Evolutionary conservation across 2,888 invertebrate species (phyloP), one percentile per base, ranked within the genome.

Genomic region (Heliconius cydno): DNA sequence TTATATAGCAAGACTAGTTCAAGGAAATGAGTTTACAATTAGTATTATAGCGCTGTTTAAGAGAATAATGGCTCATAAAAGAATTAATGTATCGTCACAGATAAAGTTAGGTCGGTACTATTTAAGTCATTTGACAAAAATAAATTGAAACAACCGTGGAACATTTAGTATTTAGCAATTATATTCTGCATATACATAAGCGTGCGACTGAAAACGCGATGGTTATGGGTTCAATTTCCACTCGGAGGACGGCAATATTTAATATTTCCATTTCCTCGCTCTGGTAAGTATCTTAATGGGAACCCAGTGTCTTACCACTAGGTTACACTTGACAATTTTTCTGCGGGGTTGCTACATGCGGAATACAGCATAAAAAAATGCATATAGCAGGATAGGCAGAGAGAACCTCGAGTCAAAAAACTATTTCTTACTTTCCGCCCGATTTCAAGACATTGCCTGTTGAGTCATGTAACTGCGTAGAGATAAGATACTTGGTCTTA

Each of bases 41-140:
- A 68, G 34, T 70, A 67, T 73, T 75, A 79, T 60, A 38, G 52
- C 60, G 28, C 76, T 66, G 80, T 74, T 67, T 68, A 74, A 77
- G 25, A 52, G 67, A 73, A 78, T 34, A 34, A 34, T 41, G 73
- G 79, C 70, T 67, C 78, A 81, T 79, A 73, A 78, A 80, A 77
- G 41, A 15, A 71, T 68, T 25, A 9, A 70, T 34, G 34, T 30
- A 7, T 63, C 75, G 74, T 78, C 82, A 82, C 52, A 66, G 79
- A 78, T 79, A 81, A 78, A 76, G 60, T 81, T 82, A 82, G 81
- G 19, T 70, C 57, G 34, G 7, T 38, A 52, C 22, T 34, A 13
- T 52, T 72, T 34, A 22, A 52, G 22, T 52, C 5, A 30, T 30
- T 12, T 34, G 57, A n/a, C 57, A 73, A 72, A 73, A 28, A 65